Evolutionary conservation across 2,113 vertebrate genomes (phyloP).

Genomic region (Gobio gobio): DNA sequence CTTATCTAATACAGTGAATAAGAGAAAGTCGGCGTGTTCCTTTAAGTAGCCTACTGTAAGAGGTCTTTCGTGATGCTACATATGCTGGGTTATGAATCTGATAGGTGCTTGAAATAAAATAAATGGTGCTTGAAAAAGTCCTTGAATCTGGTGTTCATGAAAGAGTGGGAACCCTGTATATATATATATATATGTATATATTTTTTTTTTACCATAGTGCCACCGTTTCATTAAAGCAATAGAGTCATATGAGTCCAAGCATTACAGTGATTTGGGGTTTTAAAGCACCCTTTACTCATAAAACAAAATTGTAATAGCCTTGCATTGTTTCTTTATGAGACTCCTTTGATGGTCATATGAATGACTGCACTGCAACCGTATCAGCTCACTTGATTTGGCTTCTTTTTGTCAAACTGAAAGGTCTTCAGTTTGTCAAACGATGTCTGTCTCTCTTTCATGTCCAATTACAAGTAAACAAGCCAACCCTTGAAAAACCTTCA

Average conservation of each 20-base stretch:
- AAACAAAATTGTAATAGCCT: not conserved
- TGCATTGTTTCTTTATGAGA: not conserved
- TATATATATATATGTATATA: too few species aligned
- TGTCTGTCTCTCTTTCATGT: constrained; percentile 20
- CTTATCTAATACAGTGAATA: too few species aligned
- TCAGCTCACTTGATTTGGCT: constrained; percentile 10
- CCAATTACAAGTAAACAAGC: constrained; percentile 55
- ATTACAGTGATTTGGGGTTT: not conserved
- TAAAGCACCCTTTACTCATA: not conserved
- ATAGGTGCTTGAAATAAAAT: too few species aligned
- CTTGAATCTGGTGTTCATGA: too few species aligned
- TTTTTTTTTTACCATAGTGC: not conserved
- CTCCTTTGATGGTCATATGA: not conserved
- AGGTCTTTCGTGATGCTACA: too few species aligned
- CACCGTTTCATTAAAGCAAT: not conserved
- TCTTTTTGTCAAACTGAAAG: not conserved
- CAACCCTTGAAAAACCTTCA: constrained; percentile 29
- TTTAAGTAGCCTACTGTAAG: too few species aligned
- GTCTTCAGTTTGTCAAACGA: constrained; percentile 28
- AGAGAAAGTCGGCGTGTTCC: too few species aligned
- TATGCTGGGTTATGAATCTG: too few species aligned
- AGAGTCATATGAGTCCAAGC: not conserved
- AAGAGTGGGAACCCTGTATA: too few species aligned
- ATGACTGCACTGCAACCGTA: not conserved
- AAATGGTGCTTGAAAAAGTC: too few species aligned